Evolutionary conservation across 2,888 invertebrate genomes (phyloP).

Genomic region (Lycophotia porphyrea): DNA sequence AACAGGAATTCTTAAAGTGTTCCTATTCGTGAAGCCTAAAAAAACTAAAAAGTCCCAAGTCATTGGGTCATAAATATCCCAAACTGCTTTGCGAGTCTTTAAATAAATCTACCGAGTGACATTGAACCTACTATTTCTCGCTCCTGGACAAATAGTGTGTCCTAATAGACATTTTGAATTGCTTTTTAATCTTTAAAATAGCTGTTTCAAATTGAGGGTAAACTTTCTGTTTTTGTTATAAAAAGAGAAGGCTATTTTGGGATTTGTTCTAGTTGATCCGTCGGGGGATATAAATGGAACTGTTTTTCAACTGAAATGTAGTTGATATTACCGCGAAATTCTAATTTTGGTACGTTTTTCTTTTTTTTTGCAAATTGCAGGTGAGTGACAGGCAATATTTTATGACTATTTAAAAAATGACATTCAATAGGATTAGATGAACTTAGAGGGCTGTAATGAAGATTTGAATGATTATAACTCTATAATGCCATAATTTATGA

Average conservation of each 20-base stretch:
- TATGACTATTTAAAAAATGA: no score
- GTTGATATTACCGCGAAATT: no score
- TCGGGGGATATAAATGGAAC: background rate
- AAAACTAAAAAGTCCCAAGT: conserved; percentile 44
- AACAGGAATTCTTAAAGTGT: background rate
- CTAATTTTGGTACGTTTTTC: no score
- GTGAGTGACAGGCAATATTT: no score
- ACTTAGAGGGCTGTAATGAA: no score
- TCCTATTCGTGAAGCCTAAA: conserved; percentile 21
- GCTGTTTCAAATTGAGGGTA: conserved; percentile 39
- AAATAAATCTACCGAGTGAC: conserved; percentile 59
- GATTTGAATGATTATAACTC: no score
- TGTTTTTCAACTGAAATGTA: background rate
- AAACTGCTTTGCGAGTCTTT: conserved; percentile 54
- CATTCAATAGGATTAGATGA: no score
- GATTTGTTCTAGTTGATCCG: conserved; percentile 17
- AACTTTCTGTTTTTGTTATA: conserved; percentile 11
- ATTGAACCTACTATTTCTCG: conserved; percentile 39
- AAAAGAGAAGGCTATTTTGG: background rate
- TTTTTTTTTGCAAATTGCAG: no score
- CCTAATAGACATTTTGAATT: conserved; percentile 49
- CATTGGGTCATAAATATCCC: conserved; percentile 52
- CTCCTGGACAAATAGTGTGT: conserved; percentile 50
- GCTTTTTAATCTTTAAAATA: conserved; percentile 65
- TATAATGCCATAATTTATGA: no score